Base-by-base conservation (phyloP, 2,113 vertebrate genomes). In the Tyrannus savana region DNA sequence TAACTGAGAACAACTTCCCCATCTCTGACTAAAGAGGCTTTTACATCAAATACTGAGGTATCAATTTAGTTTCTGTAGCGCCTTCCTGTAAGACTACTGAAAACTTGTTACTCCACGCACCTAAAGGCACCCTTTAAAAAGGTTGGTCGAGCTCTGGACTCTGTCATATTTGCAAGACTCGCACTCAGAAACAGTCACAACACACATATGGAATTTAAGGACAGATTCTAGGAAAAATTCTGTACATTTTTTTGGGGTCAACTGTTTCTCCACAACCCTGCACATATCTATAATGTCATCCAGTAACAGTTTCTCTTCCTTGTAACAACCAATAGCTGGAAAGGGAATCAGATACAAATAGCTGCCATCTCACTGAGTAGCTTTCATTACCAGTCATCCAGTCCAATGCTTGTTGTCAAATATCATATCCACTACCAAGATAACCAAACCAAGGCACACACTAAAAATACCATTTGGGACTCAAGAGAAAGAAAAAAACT, bases 21-120 rank as follows among this genome's bases (percentile, higher is more conserved):
- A 71, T 35, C 11, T 83, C 52, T 41, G 35, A 42, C 28, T 28
- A 64, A 28, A 83, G 58, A 58, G 23, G 19, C 22, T 60, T 22
- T 31, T 47, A 71, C 56, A 42, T 30, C 25, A 31, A 72, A 59
- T 33, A 60, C 28, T 11, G 24, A 16, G 46, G 19, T 63, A 42
- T 25, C 44, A 21, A 16, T 33, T 50, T 13, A 60, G 28, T 15
- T 13, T 10, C 33, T 27, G 1, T 6, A 52, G 25, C 0, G 2
- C 28, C 41, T 39, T 71, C 24, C 63, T 3, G 1, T 50, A 79
- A 39, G 46, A 56, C 21, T 53, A 42, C 19, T 35, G 55, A 49
- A 31, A 69, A 31, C 39, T 42, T 24, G 6, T n/a, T 42, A 49
- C 46, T 50, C 41, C 25, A 28, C 3, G 7, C 8, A 17, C 19